Evolutionary conservation across 2,888 invertebrate genomes (phyloP).

Genomic region (Rhopalosiphum nymphaeae): DNA sequence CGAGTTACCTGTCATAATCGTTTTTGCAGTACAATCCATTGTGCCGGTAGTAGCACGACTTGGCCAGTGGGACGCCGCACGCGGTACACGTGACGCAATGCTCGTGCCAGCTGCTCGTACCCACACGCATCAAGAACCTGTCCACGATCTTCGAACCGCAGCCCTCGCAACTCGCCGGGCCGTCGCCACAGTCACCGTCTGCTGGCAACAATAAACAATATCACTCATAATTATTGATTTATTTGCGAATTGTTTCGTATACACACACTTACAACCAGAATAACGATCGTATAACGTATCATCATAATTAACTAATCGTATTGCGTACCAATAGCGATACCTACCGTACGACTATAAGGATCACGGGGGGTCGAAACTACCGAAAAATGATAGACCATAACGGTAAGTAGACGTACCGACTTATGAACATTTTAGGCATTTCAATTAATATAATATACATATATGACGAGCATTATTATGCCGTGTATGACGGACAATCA

Average conservation of each 20-base stretch:
- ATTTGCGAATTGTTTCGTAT: background rate
- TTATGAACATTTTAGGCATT: too few species aligned
- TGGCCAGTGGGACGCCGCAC: conserved; percentile 89
- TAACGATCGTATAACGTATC: background rate
- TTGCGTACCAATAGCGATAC: too few species aligned
- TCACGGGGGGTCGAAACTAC: too few species aligned
- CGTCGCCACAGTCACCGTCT: conserved; percentile 74
- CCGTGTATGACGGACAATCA: too few species aligned
- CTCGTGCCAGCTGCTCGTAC: conserved; percentile 96
- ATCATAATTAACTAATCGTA: background rate
- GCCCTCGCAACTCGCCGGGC: conserved; percentile 91
- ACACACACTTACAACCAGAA: background rate
- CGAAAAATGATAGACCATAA: too few species aligned
- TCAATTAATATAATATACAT: too few species aligned
- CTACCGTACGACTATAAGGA: too few species aligned
- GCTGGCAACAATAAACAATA: conserved; percentile 60
- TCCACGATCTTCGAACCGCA: conserved; percentile 96
- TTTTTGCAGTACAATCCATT: conserved; percentile 96
- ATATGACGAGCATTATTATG: too few species aligned
- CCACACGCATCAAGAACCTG: conserved; percentile 93
- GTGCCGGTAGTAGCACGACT: conserved; percentile 95
- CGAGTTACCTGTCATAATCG: conserved; percentile 90
- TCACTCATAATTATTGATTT: background rate
- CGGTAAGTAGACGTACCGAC: too few species aligned
- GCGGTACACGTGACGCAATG: conserved; percentile 95